phyloP scores from a whole-genome alignment of 2,888 invertebrate genomes.

The Norana najaformis region DNA sequence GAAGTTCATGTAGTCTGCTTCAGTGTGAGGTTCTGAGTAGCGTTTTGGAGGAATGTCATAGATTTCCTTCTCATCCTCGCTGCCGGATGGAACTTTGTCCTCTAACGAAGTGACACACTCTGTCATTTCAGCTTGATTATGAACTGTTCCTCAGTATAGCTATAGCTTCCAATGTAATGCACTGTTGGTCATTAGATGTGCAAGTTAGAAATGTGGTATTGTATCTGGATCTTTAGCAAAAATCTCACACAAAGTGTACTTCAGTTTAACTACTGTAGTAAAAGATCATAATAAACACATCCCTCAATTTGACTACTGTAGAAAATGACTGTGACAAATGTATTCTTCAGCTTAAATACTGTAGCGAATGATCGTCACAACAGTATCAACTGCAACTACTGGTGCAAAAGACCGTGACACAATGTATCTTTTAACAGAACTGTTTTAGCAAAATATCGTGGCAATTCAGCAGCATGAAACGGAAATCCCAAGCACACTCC shows the following conservation, averaged over 20 bases:
- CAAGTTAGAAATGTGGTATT: neutral
- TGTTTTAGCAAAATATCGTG: neutral
- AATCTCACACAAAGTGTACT: neutral
- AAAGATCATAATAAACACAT: neutral
- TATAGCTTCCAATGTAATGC: neutral
- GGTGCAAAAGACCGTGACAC: neutral
- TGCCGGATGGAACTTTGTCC: neutral
- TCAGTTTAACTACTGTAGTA: neutral
- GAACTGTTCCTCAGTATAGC: neutral
- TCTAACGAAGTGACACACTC: neutral
- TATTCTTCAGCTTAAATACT: neutral
- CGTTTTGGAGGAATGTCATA: neutral
- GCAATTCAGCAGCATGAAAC: neutral
- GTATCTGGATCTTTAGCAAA: neutral
- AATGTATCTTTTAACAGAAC: neutral
- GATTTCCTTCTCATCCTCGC: neutral
- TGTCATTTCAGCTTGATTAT: neutral
- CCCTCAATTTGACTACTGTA: neutral
- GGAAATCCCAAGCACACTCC: neutral
- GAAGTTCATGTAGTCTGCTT: neutral
- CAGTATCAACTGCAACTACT: neutral
- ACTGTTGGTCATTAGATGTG: neutral
- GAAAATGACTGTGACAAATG: neutral
- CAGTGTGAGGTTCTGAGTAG: neutral
- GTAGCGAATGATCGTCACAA: neutral